Evolutionary conservation across 2,113 vertebrate species (phyloP).

Genomic region (Phyllostomus discolor): DNA sequence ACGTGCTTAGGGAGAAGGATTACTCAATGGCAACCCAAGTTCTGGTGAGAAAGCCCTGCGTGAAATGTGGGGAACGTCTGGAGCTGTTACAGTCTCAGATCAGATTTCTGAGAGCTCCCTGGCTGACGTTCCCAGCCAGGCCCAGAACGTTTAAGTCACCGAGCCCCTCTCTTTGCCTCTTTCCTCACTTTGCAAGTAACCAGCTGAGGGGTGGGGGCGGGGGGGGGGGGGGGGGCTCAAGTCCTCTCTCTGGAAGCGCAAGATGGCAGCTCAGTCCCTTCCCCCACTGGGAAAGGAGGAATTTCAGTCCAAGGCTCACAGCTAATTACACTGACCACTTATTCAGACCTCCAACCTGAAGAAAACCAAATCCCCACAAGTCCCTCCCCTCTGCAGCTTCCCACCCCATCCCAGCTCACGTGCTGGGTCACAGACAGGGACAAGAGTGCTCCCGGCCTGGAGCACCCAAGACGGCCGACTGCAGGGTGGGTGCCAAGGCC

Average conservation of each 20-base stretch:
- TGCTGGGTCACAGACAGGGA: not conserved
- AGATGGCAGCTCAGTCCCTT: not conserved
- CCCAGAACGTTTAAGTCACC: not conserved
- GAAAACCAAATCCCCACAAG: not conserved
- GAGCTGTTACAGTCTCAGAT: not conserved
- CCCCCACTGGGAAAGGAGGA: not conserved
- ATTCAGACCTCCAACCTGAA: not conserved
- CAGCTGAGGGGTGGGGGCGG: not conserved
- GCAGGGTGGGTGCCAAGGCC: not conserved
- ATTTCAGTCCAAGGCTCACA: not conserved
- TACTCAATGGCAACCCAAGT: constrained; percentile 7
- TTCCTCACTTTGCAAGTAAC: not conserved
- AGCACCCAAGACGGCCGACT: not conserved
- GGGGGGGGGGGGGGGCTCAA: not conserved
- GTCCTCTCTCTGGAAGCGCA: not conserved
- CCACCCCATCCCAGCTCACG: too few species aligned
- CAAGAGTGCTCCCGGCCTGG: not conserved
- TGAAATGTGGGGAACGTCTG: constrained; percentile 26
- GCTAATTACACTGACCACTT: not conserved
- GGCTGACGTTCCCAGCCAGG: not conserved
- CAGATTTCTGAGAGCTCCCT: not conserved
- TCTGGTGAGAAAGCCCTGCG: not conserved
- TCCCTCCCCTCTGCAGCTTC: not conserved
- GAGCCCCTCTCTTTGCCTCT: not conserved
- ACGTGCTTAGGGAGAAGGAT: not conserved